phyloP scores from a whole-genome alignment of 2,797 vertebrate genomes.

The Toxotes lorentzi region DNA sequence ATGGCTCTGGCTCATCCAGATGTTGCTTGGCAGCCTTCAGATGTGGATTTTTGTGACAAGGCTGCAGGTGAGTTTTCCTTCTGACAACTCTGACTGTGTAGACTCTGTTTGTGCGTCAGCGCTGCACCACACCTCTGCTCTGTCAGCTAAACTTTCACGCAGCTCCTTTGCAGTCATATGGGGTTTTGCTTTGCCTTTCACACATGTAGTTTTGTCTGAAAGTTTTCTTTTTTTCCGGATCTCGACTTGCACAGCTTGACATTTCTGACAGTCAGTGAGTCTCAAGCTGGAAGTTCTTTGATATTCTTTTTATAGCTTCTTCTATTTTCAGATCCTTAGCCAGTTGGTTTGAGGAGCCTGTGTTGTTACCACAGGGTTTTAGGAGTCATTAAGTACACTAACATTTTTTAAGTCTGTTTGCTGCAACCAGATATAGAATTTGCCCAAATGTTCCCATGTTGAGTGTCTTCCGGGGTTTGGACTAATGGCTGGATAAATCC shows the following conservation, averaged over 20 bases:
- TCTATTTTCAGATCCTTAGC: not conserved
- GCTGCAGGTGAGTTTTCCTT: slow-evolving; percentile 13
- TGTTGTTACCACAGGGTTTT: not conserved
- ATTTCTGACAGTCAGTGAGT: not conserved
- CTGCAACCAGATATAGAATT: not conserved
- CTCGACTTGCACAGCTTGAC: not conserved
- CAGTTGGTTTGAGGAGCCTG: not conserved
- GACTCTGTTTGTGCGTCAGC: not conserved
- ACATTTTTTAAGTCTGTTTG: no score
- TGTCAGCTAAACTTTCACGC: not conserved
- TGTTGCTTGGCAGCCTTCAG: not conserved
- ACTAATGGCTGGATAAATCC: not conserved
- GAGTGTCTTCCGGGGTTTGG: not conserved
- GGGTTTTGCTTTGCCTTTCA: slow-evolving; percentile 1
- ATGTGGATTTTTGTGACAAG: not conserved
- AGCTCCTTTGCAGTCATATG: not conserved
- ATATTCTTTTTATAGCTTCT: not conserved
- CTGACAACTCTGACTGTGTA: not conserved
- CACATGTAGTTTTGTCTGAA: not conserved
- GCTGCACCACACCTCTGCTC: not conserved
- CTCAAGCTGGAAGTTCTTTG: not conserved
- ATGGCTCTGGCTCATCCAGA: not conserved
- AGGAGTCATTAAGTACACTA: no score
- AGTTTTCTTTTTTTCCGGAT: not conserved
- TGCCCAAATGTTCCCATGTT: not conserved